Evolutionary conservation across 2,113 vertebrate species (phyloP).

Genomic region (Aramus guarauna): DNA sequence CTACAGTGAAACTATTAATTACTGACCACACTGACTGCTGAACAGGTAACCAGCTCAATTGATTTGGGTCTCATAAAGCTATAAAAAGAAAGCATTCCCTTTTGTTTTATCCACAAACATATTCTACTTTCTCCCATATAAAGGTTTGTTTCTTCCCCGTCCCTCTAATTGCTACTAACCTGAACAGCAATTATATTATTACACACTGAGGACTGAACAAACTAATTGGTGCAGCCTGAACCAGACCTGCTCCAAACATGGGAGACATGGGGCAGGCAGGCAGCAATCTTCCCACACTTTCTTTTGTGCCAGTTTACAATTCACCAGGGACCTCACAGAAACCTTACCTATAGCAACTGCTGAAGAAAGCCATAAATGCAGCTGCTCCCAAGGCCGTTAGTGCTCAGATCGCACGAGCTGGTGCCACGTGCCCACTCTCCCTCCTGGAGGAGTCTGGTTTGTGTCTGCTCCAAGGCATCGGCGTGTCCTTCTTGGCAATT

Average conservation of each 20-base stretch:
- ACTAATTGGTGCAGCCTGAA: neutral
- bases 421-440: neutral
- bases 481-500: accelerated
- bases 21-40: neutral
- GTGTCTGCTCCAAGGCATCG: neutral
- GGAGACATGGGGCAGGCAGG: neutral
- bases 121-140: neutral
- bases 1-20: neutral
- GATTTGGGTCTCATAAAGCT: neutral
- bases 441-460: neutral
- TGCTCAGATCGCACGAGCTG: neutral
- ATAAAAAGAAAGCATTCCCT: neutral
- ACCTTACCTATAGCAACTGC: neutral
- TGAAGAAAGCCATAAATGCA: neutral
- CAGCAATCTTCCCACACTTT: neutral
- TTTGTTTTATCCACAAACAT: neutral
- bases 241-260: neutral
- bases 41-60: neutral
- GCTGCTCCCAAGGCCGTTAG: neutral
- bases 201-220: neutral
- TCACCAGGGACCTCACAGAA: constrained; percentile 6
- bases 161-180: neutral
- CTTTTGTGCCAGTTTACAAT: neutral
- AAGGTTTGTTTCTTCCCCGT: neutral
- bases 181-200: neutral